Evolutionary conservation across 2,797 vertebrate genomes (phyloP).

Genomic region (Sebastes diaconus): DNA sequence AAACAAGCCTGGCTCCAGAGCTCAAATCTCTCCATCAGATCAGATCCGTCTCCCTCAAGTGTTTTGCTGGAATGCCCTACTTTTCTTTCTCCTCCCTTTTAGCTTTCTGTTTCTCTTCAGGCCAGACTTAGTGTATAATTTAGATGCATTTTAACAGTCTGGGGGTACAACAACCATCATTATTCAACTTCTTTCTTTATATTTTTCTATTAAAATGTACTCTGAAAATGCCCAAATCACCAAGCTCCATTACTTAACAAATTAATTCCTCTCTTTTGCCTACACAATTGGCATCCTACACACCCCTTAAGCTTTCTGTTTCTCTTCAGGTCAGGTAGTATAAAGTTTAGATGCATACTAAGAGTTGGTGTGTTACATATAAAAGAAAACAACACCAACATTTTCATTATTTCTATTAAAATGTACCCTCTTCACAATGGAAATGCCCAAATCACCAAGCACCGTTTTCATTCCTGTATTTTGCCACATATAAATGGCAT

Average conservation of each 20-base stretch:
- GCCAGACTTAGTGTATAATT: not conserved
- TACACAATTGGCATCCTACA: not conserved
- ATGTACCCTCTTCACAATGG: not conserved
- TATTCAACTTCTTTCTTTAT: not conserved
- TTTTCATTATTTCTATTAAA: not conserved
- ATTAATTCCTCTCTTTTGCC: not conserved
- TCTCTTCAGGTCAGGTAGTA: not conserved
- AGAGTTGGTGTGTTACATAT: not conserved
- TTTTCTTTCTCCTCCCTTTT: slow-evolving; percentile 16
- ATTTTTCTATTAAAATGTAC: not conserved
- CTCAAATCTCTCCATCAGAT: slow-evolving; percentile 69
- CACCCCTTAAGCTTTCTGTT: not conserved
- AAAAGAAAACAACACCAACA: not conserved
- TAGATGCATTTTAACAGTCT: not conserved
- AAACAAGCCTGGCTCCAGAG: slow-evolving; percentile 56
- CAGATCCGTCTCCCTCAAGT: slow-evolving; percentile 53
- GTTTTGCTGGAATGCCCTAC: slow-evolving; percentile 46
- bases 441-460: not conserved
- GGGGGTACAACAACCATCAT: not conserved
- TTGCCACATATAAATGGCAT: not conserved
- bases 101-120: slow-evolving; percentile 16
- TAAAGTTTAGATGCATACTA: not conserved
- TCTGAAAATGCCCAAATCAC: not conserved
- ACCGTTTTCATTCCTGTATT: not conserved
- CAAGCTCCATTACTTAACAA: not conserved